A percentile compares a stretch with the other conserved stretches of the same genome.
These are phyloP conservation scores for Limnephilus lunatus DNA, from an alignment of 2,888 invertebrate species.

Conservation along the genomic window DNA sequence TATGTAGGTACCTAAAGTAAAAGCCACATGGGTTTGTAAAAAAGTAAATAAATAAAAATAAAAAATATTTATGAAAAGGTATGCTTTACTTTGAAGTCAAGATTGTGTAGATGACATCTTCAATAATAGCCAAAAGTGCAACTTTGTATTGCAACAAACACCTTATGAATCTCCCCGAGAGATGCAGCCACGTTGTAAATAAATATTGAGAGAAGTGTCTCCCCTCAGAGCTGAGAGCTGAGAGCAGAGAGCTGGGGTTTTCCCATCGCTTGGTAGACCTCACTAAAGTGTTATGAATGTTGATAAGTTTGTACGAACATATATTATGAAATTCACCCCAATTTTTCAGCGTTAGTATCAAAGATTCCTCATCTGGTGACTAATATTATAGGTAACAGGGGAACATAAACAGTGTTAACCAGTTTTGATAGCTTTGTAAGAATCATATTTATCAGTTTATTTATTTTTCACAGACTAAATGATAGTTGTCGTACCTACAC, in stretches of 20 bases:
- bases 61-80: too few species aligned
- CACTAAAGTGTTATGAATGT: constrained; percentile 64
- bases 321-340: constrained; percentile 59
- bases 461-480: too few species aligned
- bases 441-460: too few species aligned
- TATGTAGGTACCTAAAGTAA: too few species aligned
- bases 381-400: not conserved
- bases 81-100: not conserved
- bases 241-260: constrained; percentile 10
- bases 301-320: constrained; percentile 60
- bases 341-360: constrained; percentile 49
- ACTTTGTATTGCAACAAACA: constrained; percentile 11
- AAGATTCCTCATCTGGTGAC: constrained; percentile 28
- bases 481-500: too few species aligned
- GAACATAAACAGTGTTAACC: not conserved
- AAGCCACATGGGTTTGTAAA: too few species aligned
- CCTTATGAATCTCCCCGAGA: constrained; percentile 8
- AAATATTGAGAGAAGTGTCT: constrained; percentile 48
- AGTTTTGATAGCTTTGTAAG: not conserved
- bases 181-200: constrained; percentile 31
- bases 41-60: too few species aligned
- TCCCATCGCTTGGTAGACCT: not conserved
- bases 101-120: not conserved
- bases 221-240: constrained; percentile 11
- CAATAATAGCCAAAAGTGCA: not conserved